A percentile compares a stretch with the other conserved stretches of the same genome.
phyloP scores from a whole-genome alignment of 1,140 invertebrate genomes.

The Brachionus calyciflorus region DNA sequence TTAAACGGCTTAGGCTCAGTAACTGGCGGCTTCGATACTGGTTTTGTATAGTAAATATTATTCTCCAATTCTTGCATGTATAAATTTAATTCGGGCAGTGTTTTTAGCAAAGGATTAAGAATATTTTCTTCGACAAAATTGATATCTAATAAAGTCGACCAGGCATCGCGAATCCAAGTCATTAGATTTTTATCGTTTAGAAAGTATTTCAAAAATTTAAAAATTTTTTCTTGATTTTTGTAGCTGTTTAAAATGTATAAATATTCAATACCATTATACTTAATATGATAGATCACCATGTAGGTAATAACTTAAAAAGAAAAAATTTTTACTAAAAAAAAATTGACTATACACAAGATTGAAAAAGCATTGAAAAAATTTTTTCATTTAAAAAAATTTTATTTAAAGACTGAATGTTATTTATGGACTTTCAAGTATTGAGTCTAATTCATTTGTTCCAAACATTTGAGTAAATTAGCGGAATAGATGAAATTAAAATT shows the following conservation, averaged over 20 bases:
- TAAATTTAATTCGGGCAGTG: conserved; percentile 2
- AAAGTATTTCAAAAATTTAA: conserved; percentile 57
- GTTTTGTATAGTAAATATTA: neutral
- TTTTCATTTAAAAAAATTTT: too few species aligned
- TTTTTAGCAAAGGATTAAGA: conserved; percentile 51
- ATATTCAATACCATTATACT: conserved; percentile 37
- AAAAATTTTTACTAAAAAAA: too few species aligned
- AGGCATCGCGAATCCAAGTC: conserved; percentile 59
- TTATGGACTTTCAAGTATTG: too few species aligned
- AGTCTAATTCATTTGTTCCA: too few species aligned
- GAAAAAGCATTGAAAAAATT: too few species aligned
- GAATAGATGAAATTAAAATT: too few species aligned
- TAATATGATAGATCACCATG: conserved; percentile 3
- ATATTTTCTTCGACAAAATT: conserved; percentile 55
- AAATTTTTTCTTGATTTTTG: conserved; percentile 25
- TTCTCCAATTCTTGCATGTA: conserved; percentile 9
- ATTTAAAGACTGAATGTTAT: too few species aligned
- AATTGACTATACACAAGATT: too few species aligned
- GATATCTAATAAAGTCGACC: conserved; percentile 56
- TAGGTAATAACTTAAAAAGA: conserved; percentile 16
- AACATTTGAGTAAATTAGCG: too few species aligned
- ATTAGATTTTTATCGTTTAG: conserved; percentile 56
- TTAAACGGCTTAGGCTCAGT: conserved; percentile 32
- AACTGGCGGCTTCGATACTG: neutral
- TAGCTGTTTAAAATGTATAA: conserved; percentile 1